Evolutionary conservation across 2,113 vertebrate genomes (phyloP).

Genomic region (Uria aalge): DNA sequence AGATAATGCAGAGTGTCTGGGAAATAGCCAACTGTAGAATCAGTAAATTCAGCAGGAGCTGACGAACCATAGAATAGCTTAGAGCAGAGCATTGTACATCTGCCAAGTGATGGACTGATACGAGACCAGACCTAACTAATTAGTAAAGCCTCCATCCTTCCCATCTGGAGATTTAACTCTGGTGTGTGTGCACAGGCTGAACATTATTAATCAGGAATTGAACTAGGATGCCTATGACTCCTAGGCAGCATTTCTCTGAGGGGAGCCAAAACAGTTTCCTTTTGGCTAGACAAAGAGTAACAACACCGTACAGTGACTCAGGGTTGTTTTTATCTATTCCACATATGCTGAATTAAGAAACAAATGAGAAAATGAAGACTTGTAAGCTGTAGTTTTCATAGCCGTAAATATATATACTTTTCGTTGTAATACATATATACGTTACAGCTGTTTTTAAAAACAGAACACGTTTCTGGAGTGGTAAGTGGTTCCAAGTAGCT

Average conservation of each 20-base stretch:
- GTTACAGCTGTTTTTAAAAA: neutral
- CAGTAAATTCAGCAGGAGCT: neutral
- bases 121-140: neutral
- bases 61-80: neutral
- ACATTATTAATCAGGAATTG: neutral
- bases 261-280: neutral
- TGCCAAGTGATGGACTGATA: slow-evolving; percentile 7
- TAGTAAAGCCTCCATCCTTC: slow-evolving; percentile 12
- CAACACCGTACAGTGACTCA: neutral
- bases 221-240: neutral
- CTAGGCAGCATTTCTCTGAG: neutral
- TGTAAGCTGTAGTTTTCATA: neutral
- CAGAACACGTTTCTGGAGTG: neutral
- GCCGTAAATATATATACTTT: rapidly evolving
- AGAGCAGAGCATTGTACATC: neutral
- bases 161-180: slow-evolving; percentile 22
- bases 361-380: neutral
- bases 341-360: neutral
- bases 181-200: neutral
- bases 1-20: neutral
- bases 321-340: neutral
- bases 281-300: neutral
- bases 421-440: neutral
- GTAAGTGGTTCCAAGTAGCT: neutral
- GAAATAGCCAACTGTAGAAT: neutral